These are phyloP conservation scores for Idaea biselata DNA, from an alignment of 2,888 invertebrate genomes.

Conservation along the genomic window DNA sequence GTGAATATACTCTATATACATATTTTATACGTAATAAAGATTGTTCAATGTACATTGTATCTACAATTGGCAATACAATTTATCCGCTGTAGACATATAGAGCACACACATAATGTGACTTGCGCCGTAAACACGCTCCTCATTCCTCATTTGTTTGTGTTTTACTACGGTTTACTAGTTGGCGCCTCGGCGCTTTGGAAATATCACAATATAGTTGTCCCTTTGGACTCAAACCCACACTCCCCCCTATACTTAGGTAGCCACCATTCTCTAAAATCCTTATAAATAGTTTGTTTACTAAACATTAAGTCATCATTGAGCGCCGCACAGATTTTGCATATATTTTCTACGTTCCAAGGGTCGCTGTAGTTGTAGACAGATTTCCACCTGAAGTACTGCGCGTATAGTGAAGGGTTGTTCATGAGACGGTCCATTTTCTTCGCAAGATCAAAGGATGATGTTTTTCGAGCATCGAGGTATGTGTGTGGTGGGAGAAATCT, in stretches of 20 bases:
- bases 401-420: conserved; percentile 42
- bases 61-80: too few species aligned
- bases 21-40: too few species aligned
- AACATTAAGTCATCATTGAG: conserved; percentile 42
- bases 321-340: conserved; percentile 56
- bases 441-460: conserved; percentile 42
- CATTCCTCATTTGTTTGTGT: too few species aligned
- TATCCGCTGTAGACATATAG: too few species aligned
- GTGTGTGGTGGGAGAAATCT: conserved; percentile 69
- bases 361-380: conserved; percentile 44
- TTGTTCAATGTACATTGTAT: too few species aligned
- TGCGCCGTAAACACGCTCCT: too few species aligned
- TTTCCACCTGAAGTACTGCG: conserved; percentile 56
- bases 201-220: too few species aligned
- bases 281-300: conserved; percentile 35
- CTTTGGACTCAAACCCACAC: not conserved
- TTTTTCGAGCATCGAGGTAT: conserved; percentile 51
- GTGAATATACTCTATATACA: too few species aligned
- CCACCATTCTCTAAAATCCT: conserved; percentile 60
- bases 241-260: conserved; percentile 28
- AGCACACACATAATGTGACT: too few species aligned
- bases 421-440: conserved; percentile 46
- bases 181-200: too few species aligned
- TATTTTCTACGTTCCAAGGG: conserved; percentile 39
- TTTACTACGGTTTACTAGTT: too few species aligned